Conservation (phyloP, 2,113 vertebrate species). For the Aleadryas rufinucha region DNA sequence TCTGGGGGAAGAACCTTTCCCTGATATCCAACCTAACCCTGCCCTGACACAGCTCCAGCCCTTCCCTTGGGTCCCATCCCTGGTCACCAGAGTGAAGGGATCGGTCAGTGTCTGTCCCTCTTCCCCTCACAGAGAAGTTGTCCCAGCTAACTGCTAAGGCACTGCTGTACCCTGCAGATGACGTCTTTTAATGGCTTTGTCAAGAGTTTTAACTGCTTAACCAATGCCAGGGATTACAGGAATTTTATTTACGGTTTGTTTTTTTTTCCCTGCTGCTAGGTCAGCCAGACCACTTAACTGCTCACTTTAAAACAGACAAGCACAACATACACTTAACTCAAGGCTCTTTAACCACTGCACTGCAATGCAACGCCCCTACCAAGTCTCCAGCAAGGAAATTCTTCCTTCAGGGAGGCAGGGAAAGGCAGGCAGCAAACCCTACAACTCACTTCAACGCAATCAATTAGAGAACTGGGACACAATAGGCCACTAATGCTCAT, state of each 20-base stretch:
- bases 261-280: background rate
- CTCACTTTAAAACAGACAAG: background rate
- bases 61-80: background rate
- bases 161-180: background rate
- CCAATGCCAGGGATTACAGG: background rate
- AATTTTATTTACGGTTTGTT: background rate
- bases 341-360: background rate
- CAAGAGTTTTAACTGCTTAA: background rate
- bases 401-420: background rate
- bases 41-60: background rate
- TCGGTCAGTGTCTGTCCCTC: background rate
- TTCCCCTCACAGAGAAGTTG: background rate
- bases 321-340: background rate
- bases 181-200: background rate
- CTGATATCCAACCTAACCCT: background rate
- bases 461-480: background rate
- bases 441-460: background rate
- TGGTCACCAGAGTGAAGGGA: background rate
- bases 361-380: background rate
- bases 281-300: background rate
- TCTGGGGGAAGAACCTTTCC: background rate
- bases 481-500: background rate
- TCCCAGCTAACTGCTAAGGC: background rate
- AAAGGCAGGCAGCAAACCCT: background rate
- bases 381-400: background rate